Percentiles rank a stretch among this genome's conserved stretches.
Conservation (phyloP, 2,113 vertebrate genomes). For the Lipotes vexillifer region DNA sequence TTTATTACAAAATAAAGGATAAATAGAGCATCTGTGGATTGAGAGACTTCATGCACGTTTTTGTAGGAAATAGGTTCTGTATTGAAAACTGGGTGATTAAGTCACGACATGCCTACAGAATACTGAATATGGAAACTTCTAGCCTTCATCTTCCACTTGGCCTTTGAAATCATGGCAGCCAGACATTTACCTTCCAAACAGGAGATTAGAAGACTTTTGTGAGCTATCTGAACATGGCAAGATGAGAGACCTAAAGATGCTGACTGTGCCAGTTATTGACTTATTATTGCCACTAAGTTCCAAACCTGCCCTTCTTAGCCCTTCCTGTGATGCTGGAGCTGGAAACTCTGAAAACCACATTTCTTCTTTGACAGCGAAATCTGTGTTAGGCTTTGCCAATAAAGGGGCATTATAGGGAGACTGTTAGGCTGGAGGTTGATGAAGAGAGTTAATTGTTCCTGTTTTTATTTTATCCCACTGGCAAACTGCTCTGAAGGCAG, state of each 20-base stretch:
- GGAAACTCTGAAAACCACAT: neutral
- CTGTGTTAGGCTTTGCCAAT: neutral
- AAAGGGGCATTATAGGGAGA: neutral
- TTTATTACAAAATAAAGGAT: neutral
- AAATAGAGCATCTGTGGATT: neutral
- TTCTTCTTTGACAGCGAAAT: constrained; percentile 8
- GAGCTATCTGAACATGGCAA: neutral
- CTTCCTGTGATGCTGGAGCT: neutral
- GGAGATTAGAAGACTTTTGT: neutral
- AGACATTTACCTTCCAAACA: neutral
- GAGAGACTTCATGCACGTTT: neutral
- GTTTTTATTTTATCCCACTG: neutral
- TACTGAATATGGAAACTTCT: neutral
- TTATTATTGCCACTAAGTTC: neutral
- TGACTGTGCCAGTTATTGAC: neutral
- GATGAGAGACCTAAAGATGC: neutral
- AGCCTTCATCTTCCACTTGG: neutral
- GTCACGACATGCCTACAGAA: neutral
- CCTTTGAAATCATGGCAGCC: neutral
- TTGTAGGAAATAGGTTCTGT: neutral
- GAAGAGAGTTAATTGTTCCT: neutral
- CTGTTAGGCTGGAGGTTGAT: neutral
- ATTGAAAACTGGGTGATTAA: neutral
- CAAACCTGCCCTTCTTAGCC: neutral
- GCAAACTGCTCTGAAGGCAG: neutral